Evolutionary conservation across 2,888 invertebrate species (phyloP).

Genomic region (Melieria crassipennis): DNA sequence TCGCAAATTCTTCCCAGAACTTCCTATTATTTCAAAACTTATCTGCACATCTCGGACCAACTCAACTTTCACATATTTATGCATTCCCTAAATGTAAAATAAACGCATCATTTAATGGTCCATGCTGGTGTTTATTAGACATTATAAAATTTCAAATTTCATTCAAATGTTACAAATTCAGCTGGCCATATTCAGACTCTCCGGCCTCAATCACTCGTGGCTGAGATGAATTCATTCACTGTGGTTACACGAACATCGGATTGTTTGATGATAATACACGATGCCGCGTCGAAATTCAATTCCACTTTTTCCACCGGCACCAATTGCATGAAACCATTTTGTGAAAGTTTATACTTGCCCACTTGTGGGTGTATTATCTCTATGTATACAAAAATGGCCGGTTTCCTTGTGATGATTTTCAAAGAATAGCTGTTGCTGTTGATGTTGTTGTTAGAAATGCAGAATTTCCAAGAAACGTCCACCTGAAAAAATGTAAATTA

Average conservation of each 20-base stretch:
- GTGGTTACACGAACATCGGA: slow-evolving; percentile 58
- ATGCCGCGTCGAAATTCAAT: slow-evolving; percentile 50
- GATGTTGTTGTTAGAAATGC: slow-evolving; percentile 34
- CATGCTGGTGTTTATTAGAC: too few species aligned
- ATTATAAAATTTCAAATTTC: too few species aligned
- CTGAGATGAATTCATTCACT: slow-evolving; percentile 58
- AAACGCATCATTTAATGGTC: too few species aligned
- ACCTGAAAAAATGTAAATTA: slow-evolving; percentile 45
- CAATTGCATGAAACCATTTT: slow-evolving; percentile 63
- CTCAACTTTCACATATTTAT: too few species aligned
- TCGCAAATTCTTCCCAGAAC: too few species aligned
- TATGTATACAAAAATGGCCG: slow-evolving; percentile 63
- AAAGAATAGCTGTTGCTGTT: slow-evolving; percentile 51
- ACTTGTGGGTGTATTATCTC: slow-evolving; percentile 49
- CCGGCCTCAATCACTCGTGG: not conserved
- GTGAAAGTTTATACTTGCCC: slow-evolving; percentile 56
- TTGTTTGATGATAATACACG: slow-evolving; percentile 48
- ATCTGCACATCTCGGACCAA: too few species aligned
- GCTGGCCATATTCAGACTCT: not conserved
- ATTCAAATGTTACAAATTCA: too few species aligned
- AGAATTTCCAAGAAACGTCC: slow-evolving; percentile 52
- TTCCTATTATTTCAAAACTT: too few species aligned
- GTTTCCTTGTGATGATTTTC: slow-evolving; percentile 54
- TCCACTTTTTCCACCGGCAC: slow-evolving; percentile 56
- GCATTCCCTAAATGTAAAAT: too few species aligned